These are phyloP conservation scores for Uropetala carovei DNA, from an alignment of 2,888 invertebrate genomes.

Conservation along the genomic window DNA sequence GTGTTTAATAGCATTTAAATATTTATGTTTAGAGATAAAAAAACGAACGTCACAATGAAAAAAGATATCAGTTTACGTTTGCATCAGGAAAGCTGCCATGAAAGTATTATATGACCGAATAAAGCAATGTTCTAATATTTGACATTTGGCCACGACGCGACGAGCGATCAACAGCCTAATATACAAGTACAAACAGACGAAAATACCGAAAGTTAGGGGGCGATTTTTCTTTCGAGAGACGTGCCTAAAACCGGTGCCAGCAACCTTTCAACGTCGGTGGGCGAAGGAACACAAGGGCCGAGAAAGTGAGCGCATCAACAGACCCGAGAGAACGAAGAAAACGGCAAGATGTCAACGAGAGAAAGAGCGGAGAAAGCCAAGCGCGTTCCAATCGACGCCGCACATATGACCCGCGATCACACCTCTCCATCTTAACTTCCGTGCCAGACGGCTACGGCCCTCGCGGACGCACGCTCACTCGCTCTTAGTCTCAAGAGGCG, in stretches of 20 bases:
- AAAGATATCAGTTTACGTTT: too few relatives aligned
- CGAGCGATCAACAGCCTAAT: too few relatives aligned
- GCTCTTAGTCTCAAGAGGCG: neutral
- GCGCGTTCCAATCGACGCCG: neutral
- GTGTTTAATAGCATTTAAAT: too few relatives aligned
- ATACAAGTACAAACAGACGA: too few relatives aligned
- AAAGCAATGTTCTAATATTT: too few relatives aligned
- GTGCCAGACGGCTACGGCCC: neutral
- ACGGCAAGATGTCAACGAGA: neutral
- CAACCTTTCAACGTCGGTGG: neutral
- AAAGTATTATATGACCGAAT: too few relatives aligned
- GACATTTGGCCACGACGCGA: too few relatives aligned
- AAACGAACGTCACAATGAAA: too few relatives aligned
- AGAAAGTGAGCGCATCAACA: neutral
- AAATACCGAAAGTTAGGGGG: too few relatives aligned
- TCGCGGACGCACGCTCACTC: neutral
- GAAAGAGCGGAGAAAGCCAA: neutral
- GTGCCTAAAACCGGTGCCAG: neutral
- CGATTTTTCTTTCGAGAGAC: neutral
- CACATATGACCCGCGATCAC: neutral
- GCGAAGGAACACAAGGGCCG: neutral
- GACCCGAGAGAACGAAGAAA: neutral
- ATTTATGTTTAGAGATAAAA: too few relatives aligned
- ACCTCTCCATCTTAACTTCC: too few relatives aligned
- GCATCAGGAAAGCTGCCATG: too few relatives aligned